Evolutionary conservation across 2,888 invertebrate species (phyloP), one percentile per base, ranked within the genome.

Genomic region (Aethes cnicana): DNA sequence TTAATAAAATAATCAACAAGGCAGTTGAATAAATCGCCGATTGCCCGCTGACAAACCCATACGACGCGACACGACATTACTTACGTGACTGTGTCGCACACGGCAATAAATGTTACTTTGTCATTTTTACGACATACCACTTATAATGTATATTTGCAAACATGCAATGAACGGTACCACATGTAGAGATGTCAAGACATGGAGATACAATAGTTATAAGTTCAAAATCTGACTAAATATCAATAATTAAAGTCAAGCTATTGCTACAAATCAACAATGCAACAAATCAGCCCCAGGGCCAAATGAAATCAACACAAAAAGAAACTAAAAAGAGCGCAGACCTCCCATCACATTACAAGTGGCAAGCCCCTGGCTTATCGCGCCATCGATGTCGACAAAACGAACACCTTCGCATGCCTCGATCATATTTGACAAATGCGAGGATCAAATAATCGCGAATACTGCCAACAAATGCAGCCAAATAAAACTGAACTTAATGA

Each of bases 11-110:
- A 80, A 82, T 84, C 80, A 80, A 80, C 81, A 78, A 78, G 75
- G 69, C 66, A 60, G 64, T 66, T 75, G 68, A 77, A 87, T 87
- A 87, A 85, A 85, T 85, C 71, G 73, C 69, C 68, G 81, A 84
- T 84, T 81, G 77, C 84, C 81, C 72, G 82, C 84, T 83, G 84
- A 86, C 84, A 82, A 81, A 81, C 79, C 68, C 77, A 78, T 79
- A 79, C 70, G 68, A 72, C 69, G 68, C 70, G 78, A 78, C 77
- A 77, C 69, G 68, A 69, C 79, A 83, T 85, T 81, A 82, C 73
- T 81, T 81, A 81, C 78, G 74, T 9, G 52, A 39, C 52, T 62
- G 61, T 75, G 79, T 79, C 75, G 66, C 69, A 74, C 74, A 70
- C 63, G 63, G 74, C 72, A 72, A 82, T 83, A 82, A 84, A 84